Base-by-base conservation (phyloP, 1,140 invertebrate genomes). In the Sitophilus oryzae region DNA sequence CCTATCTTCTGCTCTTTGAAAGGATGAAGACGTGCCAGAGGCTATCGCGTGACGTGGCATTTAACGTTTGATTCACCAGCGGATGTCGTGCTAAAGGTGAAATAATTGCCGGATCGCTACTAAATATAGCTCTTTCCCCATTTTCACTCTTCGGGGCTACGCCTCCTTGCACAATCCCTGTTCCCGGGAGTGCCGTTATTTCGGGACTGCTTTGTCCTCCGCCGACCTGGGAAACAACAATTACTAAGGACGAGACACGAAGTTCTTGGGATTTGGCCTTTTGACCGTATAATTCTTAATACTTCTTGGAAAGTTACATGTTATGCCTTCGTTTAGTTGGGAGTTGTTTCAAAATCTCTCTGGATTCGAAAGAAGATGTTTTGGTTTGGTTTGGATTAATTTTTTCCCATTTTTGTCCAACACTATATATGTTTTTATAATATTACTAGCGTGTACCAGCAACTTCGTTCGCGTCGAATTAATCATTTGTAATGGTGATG, bases 41-140 rank as follows among this genome's bases (percentile, higher is more conserved):
- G 52, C 48, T 15, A 40, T 62, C 58, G 61, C 61, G 61, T 62
- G 61, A 62, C 58, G 53, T 60, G 56, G 52, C 61, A 60, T 62
- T 60, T 54, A 60, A 43, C 53, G 45, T 60, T 62, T 56, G 53
- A 51, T 57, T 53, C 52, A 25, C 20, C 51, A 46, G 50, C 58
- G 55, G 58, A 54, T 60, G 51, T 62, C 61, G 58, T 62, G 61
- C 59, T 59, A 55, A 59, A 60, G 61, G 58, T 60, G 59, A 60
- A 62, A 62, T 62, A 62, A 62, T 62, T 62, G 61, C 56, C 42
- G 54, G 61, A 47, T 60, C 49, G 61, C 52, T 60, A 60, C 45
- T 60, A 55, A 55, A 45, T 52, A 55, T 56, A 58, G 54, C 49
- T 48, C 57, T 15, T 41, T n/a, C n/a, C n/a, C n/a, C n/a, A n/a